Base-by-base conservation (phyloP, 2,113 vertebrate genomes). In the Stigmatopora argus region DNA sequence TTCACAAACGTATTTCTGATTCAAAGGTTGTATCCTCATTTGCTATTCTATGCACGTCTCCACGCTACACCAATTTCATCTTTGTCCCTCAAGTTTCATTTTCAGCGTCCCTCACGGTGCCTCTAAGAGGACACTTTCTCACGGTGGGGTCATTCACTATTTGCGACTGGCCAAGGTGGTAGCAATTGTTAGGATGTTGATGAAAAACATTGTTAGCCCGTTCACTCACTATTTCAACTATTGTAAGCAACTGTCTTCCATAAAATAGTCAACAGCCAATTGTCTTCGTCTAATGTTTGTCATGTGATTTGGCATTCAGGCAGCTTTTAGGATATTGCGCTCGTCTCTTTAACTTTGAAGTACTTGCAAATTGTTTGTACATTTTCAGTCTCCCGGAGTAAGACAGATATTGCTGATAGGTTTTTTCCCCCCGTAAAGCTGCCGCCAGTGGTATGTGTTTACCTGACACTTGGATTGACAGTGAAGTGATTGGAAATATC, bases 401-500 rank as follows among this genome's bases (percentile, higher is more conserved):
- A 86, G 85, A 84, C 85, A 87, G 87, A 84, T 81, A 78, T 75
- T 88, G 85, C 83, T 70, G 86, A 73, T 73, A 85, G 83, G 77
- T 88, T 90, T 53, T 56, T 56, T 56, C 13, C 23, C 26, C 13
- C 90, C 89, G 88, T 89, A 88, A 91, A 89, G 86, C 85, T 89
- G 84, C 85, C 89, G 90, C 87, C 87, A 86, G 88, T 87, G 90
- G 89, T 85, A 87, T 90, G 87, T 92, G 90, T 92, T 92, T 91
- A 92, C 89, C 89, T 92, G 91, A 91, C 91, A 92, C 89, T 91
- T 88, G 87, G 91, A 92, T 85, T 92, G 91, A 92, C 90, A 92
- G 91, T 85, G 85, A 87, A 91, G 90, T 92, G 91, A 92, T 92
- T 92, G 89, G 90, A 92, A 92, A 91, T 92, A 91, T 92, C 91